phyloP scores from a whole-genome alignment of 2,113 vertebrate genomes.

The Oenanthe melanoleuca region DNA sequence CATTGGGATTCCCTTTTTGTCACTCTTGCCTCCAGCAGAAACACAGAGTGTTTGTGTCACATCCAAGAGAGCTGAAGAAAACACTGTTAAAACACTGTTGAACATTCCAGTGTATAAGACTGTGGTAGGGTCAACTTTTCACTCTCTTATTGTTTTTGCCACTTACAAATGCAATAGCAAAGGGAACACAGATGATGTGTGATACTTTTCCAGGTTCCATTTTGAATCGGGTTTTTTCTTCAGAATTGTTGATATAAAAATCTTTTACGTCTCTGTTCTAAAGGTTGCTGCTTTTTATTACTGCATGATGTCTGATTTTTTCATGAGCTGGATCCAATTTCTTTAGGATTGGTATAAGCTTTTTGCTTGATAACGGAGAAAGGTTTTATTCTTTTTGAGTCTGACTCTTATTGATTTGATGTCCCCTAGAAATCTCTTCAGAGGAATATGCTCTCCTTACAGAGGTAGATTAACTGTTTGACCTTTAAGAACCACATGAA shows the following conservation, averaged over 20 bases:
- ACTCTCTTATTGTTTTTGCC: background rate
- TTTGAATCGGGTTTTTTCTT: background rate
- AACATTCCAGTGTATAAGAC: background rate
- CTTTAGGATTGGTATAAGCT: background rate
- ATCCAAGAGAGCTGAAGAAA: background rate
- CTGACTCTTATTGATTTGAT: conserved; percentile 60
- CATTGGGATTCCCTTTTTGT: background rate
- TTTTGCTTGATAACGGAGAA: conserved; percentile 31
- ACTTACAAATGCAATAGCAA: background rate
- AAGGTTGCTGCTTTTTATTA: background rate
- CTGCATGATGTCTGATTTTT: background rate
- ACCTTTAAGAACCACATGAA: conserved; percentile 62
- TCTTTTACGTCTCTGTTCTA: background rate
- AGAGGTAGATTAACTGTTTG: conserved; percentile 67
- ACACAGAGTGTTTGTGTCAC: background rate
- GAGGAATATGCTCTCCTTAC: conserved; percentile 31
- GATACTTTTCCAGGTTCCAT: background rate
- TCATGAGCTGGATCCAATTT: background rate
- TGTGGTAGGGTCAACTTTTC: background rate
- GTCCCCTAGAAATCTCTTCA: conserved; percentile 62
- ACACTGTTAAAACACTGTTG: background rate
- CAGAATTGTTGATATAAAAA: background rate
- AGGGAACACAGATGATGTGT: background rate
- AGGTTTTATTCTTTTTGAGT: conserved; percentile 44
- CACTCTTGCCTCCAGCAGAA: background rate